Evolutionary conservation across 1,140 invertebrate species (phyloP), one percentile per base, ranked within the genome.

Genomic region (Drosophila ficusphila): DNA sequence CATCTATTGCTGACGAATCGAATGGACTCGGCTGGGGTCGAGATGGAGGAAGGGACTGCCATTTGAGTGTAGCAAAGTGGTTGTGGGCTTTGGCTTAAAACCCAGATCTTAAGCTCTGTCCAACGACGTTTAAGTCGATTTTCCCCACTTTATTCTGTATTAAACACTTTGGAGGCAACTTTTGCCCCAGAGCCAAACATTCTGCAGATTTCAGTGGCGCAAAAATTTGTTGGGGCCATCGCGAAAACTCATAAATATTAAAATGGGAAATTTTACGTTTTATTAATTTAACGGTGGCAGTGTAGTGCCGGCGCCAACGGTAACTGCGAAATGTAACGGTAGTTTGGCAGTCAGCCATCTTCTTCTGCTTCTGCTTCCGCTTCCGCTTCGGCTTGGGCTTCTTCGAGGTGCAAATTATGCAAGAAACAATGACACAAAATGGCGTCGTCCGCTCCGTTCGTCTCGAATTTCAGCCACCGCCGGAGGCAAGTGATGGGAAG

Each of bases 201-300:
- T 31, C 41, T 25, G 19, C 14, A 8, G 19, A 69, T 60, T 68
- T 68, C 11, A 9, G 4, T 23, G 9, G 11, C 31, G 5, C 19
- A 33, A 51, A 64, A 78, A 65, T 74, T 51, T 48, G 57, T 48
- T 34, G 42, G 36, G 49, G 25, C 44, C 56, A 62, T 46, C 38
- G 56, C 65, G 14, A 46, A 79, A 65, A 65, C 76, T 81, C 81
- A 85, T 86, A 85, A 85, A 85, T 85, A 85, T 85, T 88, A 85
- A 85, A 85, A 85, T 81, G 81, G 54, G 53, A 69, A 54, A 85
- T 85, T 86, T 81, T 36, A 69, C 76, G 81, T 81, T 79, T 85
- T 85, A 85, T 85, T 85, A 85, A 85, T 85, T 85, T 85, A 85
- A 81, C 78, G 76, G 56, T 79, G 71, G 76, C 41, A 25, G 25